Evolutionary conservation across 1,140 invertebrate genomes (phyloP).

Genomic region (Nylanderia fulva): DNA sequence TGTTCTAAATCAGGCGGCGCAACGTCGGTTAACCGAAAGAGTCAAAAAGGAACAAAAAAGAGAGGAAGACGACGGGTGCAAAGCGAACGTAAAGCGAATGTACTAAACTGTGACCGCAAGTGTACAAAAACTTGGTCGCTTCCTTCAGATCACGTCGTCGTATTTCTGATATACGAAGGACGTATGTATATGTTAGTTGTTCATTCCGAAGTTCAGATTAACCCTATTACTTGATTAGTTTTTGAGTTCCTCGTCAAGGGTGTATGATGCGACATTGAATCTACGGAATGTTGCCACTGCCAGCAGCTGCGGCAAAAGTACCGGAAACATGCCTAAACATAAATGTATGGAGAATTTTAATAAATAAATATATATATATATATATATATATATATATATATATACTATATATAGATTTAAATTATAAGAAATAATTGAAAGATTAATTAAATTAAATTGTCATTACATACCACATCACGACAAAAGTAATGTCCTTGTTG

Average conservation of each 20-base stretch:
- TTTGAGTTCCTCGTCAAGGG: slow-evolving; percentile 94
- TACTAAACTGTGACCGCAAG: slow-evolving; percentile 50
- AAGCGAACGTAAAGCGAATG: slow-evolving; percentile 45
- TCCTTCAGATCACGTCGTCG: slow-evolving; percentile 40
- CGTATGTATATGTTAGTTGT: slow-evolving; percentile 34
- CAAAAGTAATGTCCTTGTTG: slow-evolving; percentile 99
- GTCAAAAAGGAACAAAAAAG: slow-evolving; percentile 71
- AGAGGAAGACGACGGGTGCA: slow-evolving; percentile 43
- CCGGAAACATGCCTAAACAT: slow-evolving; percentile 89
- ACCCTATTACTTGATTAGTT: slow-evolving; percentile 83
- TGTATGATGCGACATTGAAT: slow-evolving; percentile 90
- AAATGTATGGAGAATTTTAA: slow-evolving; percentile 16
- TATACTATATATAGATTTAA: background rate
- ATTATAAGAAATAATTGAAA: background rate
- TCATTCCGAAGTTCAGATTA: slow-evolving; percentile 71
- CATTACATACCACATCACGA: slow-evolving; percentile 89
- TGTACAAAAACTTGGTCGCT: background rate
- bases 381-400: slow-evolving; percentile 16
- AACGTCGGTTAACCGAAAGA: slow-evolving; percentile 72
- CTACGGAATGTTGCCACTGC: slow-evolving; percentile 92
- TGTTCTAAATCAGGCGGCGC: slow-evolving; percentile 66
- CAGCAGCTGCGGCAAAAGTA: slow-evolving; percentile 98
- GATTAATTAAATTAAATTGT: slow-evolving; percentile 19
- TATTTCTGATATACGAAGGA: slow-evolving; percentile 38
- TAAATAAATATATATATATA: slow-evolving; percentile 8